Conservation (phyloP, 2,888 invertebrate species). For the Himalopsyche tibetana region DNA sequence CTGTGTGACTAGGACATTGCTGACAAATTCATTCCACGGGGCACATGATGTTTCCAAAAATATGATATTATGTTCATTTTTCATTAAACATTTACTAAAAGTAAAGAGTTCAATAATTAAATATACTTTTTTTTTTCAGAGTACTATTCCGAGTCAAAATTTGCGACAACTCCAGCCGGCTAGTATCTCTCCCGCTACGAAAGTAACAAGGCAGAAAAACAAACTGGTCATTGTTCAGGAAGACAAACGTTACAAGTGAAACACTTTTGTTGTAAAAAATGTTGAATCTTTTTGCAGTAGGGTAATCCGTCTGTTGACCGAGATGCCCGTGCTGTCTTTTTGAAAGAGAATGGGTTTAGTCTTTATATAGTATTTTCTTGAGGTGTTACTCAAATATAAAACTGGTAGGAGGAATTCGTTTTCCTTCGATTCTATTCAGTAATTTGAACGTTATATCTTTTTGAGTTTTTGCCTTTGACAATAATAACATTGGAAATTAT, state of each 20-base stretch:
- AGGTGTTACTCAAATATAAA: too few species aligned
- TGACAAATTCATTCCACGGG: too few species aligned
- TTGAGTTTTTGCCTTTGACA: too few species aligned
- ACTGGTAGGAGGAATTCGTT: too few species aligned
- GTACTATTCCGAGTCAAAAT: conserved; percentile 82
- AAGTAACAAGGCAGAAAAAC: conserved; percentile 89
- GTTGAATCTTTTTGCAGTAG: neutral
- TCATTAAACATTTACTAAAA: conserved; percentile 33
- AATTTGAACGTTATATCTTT: too few species aligned
- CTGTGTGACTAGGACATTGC: too few species aligned
- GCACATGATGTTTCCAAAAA: neutral
- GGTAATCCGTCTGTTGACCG: neutral
- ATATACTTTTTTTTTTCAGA: conserved; percentile 68
- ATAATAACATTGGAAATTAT: too few species aligned
- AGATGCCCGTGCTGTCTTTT: neutral
- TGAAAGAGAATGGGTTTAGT: too few species aligned
- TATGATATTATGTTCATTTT: neutral
- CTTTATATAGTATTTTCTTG: too few species aligned
- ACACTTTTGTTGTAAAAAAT: neutral
- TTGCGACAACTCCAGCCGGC: conserved; percentile 82
- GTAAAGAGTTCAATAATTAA: too few species aligned
- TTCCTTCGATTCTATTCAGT: too few species aligned
- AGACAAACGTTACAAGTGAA: conserved; percentile 71
- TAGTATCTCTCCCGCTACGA: conserved; percentile 81
- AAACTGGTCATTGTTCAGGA: conserved; percentile 88